phyloP scores from a whole-genome alignment of 2,113 vertebrate genomes.

The Ammodytes dubius region DNA sequence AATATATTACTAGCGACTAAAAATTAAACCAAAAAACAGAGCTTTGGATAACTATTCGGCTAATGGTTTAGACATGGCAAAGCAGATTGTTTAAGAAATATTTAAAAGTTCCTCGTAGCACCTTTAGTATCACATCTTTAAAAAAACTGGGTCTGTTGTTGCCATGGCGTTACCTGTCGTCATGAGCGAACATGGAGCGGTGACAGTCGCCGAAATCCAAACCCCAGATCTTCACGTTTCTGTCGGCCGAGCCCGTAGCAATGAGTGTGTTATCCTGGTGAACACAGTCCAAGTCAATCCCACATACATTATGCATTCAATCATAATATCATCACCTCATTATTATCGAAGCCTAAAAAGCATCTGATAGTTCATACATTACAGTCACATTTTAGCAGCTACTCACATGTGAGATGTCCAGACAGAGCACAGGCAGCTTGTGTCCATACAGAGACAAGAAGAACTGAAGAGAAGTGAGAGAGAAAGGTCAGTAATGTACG shows the following conservation, averaged over 20 bases:
- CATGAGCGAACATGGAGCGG: constrained; percentile 96
- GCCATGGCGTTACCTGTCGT: constrained; percentile 90
- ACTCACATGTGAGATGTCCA: constrained; percentile 98
- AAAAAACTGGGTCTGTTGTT: not conserved
- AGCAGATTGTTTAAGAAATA: too few relatives aligned
- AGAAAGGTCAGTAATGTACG: constrained; percentile 3
- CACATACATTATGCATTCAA: not conserved
- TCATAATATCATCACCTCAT: accelerated
- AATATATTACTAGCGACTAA: too few relatives aligned
- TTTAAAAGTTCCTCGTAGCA: too few relatives aligned
- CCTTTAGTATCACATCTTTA: too few relatives aligned
- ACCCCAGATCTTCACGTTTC: constrained; percentile 98
- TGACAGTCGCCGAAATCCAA: constrained; percentile 99
- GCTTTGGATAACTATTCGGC: too few relatives aligned
- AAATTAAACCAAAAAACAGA: too few relatives aligned
- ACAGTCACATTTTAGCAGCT: not conserved
- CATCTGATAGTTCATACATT: not conserved
- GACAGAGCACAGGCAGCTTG: constrained; percentile 96
- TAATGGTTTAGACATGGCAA: too few relatives aligned
- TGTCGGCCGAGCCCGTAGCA: constrained; percentile 95
- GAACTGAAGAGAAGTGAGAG: constrained; percentile 85
- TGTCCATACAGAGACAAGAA: constrained; percentile 98
- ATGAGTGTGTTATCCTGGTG: constrained; percentile 92
- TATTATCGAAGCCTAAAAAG: not conserved
- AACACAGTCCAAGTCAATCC: not conserved